A percentile compares a stretch with the other conserved stretches of the same genome.
Conservation (phyloP, 2,888 invertebrate genomes). For the Lithophane leautieri region DNA sequence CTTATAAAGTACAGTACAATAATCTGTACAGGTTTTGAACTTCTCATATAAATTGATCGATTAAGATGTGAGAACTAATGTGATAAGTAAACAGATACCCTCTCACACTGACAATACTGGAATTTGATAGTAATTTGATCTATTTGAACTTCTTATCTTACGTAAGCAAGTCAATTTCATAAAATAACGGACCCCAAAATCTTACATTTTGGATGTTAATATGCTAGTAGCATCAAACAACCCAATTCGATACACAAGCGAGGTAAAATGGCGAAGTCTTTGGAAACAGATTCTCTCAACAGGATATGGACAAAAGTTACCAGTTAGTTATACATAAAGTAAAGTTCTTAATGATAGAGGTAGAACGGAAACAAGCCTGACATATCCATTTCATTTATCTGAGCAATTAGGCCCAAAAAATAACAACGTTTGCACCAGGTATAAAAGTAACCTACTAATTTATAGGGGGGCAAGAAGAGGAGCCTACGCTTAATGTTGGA, state of each 20-base stretch:
- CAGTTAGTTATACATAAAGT: too few relatives aligned
- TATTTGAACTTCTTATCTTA: slow-evolving; percentile 2
- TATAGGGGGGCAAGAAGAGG: too few relatives aligned
- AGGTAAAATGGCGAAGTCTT: not conserved
- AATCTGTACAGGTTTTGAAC: slow-evolving; percentile 6
- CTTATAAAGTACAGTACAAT: too few relatives aligned
- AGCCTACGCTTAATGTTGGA: not conserved
- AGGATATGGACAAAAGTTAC: not conserved
- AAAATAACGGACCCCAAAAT: not conserved
- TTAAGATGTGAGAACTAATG: slow-evolving; percentile 7
- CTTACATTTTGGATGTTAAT: not conserved
- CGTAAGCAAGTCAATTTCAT: slow-evolving; percentile 2
- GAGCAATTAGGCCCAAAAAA: not conserved
- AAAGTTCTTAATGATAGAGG: not conserved
- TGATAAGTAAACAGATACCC: slow-evolving; percentile 4
- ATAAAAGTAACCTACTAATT: not conserved
- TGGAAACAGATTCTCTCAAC: not conserved
- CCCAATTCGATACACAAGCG: not conserved
- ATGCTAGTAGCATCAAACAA: not conserved
- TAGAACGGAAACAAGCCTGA: not conserved
- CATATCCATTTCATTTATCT: not conserved
- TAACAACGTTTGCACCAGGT: not conserved
- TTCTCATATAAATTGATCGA: slow-evolving; percentile 4
- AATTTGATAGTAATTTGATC: slow-evolving; percentile 26
- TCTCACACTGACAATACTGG: not conserved